Base-by-base conservation (phyloP, 2,113 vertebrate genomes). In the Chamaea fasciata region DNA sequence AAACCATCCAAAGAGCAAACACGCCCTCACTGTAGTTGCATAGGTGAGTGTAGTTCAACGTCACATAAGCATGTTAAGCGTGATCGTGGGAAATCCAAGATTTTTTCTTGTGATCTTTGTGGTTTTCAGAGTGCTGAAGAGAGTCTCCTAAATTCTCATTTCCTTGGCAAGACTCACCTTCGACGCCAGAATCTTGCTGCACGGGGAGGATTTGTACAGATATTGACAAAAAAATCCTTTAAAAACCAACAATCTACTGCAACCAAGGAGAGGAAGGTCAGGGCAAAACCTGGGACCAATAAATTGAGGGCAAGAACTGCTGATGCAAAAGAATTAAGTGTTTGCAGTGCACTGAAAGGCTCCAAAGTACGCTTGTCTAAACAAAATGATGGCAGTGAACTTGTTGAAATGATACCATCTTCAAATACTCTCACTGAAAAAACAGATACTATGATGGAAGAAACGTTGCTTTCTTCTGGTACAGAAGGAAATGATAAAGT, bases 141-240 rank as follows among this genome's bases (percentile, higher is more conserved):
- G 74, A 95, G 79, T 81, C 94, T 97, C 42, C 56, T 98, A 53
- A 94, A 94, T 30, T 94, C 97, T 67, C 98, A 98, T 89, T 97
- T 91, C 64, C 97, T 97, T 64, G 97, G 97, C 41, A 98, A 98
- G 69, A 98, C 97, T 0, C 98, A 98, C 56, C 97, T 98, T 67
- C 97, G 97, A 79, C 96, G 96, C 35, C 97, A 98, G 96, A 98
- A 98, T 57, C 97, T 97, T 80, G 98, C 96, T 75, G 97, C 98
- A 35, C 95, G 96, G 33, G 98, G 97, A 84, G 97, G 98, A 24
- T 97, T 98, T 94, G 97, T 98, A 41, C 97, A 97, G 87, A 97
- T 97, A 76, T 49, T 98, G 81, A 97, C 97, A 20, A 98, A 98
- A 91, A 98, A 96, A 23, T 63, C 95, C 21, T 96, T 96, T 68